Evolutionary conservation across 2,888 invertebrate genomes (phyloP), one percentile per base, ranked within the genome.

Genomic region (Synergus umbraculus): DNA sequence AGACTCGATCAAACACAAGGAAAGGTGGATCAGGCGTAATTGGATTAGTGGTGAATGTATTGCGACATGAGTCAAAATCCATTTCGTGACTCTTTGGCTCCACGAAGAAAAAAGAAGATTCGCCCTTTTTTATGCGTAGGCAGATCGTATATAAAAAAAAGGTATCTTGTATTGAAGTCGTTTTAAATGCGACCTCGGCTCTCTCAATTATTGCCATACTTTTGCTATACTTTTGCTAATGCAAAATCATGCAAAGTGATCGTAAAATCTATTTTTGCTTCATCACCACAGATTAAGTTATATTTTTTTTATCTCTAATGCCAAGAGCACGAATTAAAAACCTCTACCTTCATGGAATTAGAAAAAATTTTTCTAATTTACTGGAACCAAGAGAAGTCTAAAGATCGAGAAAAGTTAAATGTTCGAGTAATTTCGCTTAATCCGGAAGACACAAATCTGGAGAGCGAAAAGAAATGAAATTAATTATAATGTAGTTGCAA

Each of bases 11-110:
- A 73, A 73, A 73, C 37, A 69, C 46, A 69, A 49, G 49, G 37
- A 54, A 67, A 67, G 67, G 22, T 67, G 73, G 46, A 73, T 73
- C 73, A 49, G n/a, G 54, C n/a, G 49, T 54, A 54, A 73, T 37
- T 73, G 46, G 73, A 73, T 73, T 73, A 73, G 73, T 54, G 9
- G 69, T 29, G 49, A 69, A 29, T 60, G 60, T 60, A 60, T 22
- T 22, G 22, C 22, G 22, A 49, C 49, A 73, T 73, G 49, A 73
- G 49, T 49, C 49, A 54, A 73, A 73, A 73, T 37, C 7, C 37
- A 29, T 29, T 12, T 18, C 44, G 44, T 67, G 12, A 67, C 46
- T 69, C 54, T 37, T 15, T 54, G 54, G 29, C 8, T 8, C 22
- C 7, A 12, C n/a, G 13, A 54, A 29, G n/a, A n/a, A 37, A 73